Base-by-base conservation (phyloP, 2,888 invertebrate species). In the Synanthedon vespiformis region DNA sequence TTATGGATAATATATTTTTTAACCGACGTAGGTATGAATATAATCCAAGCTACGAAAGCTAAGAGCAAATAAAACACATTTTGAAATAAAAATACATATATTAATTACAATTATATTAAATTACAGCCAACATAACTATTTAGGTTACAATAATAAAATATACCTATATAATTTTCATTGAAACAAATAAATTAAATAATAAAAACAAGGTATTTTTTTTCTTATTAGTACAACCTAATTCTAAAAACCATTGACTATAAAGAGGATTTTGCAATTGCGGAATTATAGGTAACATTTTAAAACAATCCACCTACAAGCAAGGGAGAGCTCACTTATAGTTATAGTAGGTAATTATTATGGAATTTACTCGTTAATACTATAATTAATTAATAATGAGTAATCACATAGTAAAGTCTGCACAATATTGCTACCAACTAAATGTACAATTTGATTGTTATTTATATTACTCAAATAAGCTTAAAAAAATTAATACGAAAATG, bases 41-140 rank as follows among this genome's bases (percentile, higher is more conserved):
- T 22, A 22, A 22, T 27, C 27, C n/a, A n/a, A n/a, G n/a, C n/a
- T n/a, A n/a, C n/a, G n/a, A n/a, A n/a, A n/a, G n/a, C n/a, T n/a
- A n/a, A n/a, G n/a, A n/a, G 11, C n/a, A 48, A 79, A 76, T 73
- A 74, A 83, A 83, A 76, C 61, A 65, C 62, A 67, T 53, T 58
- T 67, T 74, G 85, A 88, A 88, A 88, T 88, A 88, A 88, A 88
- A 88, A 88, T 88, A 88, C 88, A 88, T 88, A 87, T 88, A 88
- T 88, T 88, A 86, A 84, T 86, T 84, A 88, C 86, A 86, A 87
- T 81, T 82, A 87, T 87, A 82, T 88, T 87, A 84, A 87, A 85
- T 83, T 85, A 85, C 83, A 86, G 85, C 87, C 86, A 85, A 86
- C 86, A 80, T 84, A 86, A 87, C 81, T 84, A 81, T 80, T 80